Base-by-base conservation (phyloP, 2,888 invertebrate genomes). In the Neuroscelio doddi region DNA sequence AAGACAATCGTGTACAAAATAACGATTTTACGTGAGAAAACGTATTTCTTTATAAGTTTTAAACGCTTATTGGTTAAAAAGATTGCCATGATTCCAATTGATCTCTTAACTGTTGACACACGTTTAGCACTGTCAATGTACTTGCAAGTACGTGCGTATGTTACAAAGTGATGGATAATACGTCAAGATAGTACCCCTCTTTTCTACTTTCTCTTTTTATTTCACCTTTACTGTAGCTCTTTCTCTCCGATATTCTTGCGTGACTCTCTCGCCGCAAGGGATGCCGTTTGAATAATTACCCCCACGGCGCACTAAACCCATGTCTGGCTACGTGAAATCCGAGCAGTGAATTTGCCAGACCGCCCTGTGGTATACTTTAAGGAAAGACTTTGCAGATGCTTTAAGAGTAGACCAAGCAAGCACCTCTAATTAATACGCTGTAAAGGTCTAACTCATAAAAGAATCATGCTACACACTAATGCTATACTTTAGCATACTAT, bases 281-380 rank as follows among this genome's bases (percentile, higher is more conserved):
- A 80, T 77, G 79, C 79, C 78, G 76, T 77, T 81, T 82, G 83
- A 83, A 82, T 83, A 83, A 83, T 83, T 83, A 82, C 77, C 80
- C 81, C 78, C 80, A 72, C 71, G 78, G 74, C 72, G 79, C 73
- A 75, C 75, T 75, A 76, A 80, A 75, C 74, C 78, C 76, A 69
- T 69, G 76, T 73, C 75, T 72, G 72, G 71, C 72, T 76, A 74
- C 75, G 75, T 77, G 79, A 80, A 82, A 82, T 80, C 81, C 77
- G 75, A 79, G 79, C 75, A 79, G 70, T 72, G 79, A 80, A 80
- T 80, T 78, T 76, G 73, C 77, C 73, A 76, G 76, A 74, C 74
- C 75, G 68, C 71, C 63, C 68, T 69, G 66, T 69, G 74, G 77
- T 69, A 56, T 73, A 76, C 77, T 79, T 80, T 77, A 75, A 78